Base-by-base conservation (phyloP, 1,140 invertebrate genomes). In the Asbolus verrucosus region DNA sequence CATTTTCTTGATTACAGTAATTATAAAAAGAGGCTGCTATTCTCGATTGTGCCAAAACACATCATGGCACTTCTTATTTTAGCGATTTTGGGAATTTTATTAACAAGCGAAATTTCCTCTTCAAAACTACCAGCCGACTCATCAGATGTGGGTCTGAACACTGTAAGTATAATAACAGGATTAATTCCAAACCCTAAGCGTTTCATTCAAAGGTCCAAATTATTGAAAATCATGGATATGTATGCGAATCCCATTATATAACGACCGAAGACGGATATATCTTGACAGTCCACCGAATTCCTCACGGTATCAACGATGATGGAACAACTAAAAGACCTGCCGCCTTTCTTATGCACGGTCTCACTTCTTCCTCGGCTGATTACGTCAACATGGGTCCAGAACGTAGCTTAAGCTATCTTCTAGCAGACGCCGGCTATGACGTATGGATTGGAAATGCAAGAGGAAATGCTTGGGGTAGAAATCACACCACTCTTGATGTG, bases 211-310 rank as follows among this genome's bases (percentile, higher is more conserved):
- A 59, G n/a, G 19, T 59, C n/a, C 0, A 59, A 27, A 59, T 87
- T 8, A 84, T 86, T 16, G 50, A 69, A 43, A 74, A 75, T 70
- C 81, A 85, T 66, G 89, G 89, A 18, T 91, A 91, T 74, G 83
- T 83, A 1, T 80, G 85, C 2, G 87, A 92, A 75, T 85, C 83
- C 39, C 89, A 92, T 76, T 75, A 84, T 0, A 85, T 88, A 16
- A 84, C 83, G 68, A 92, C 91, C 5, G 81, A 85, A 19, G 91
- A 92, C 81, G 89, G 87, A 3, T 93, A 92, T 81, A 82, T 90
- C 13, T 79, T 92, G n/a, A 85, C 87, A 41, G 73, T 91, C 72
- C 87, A 91, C 80, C 82, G 90, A 72, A 87, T 91, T 30, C 85
- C 72, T 24, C 0, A 81, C 88, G 1, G 82, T 85, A 19, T 59